A percentile compares a stretch with the other conserved stretches of the same genome.
Conservation (phyloP, 2,113 vertebrate genomes). For the Excalfactoria chinensis region DNA sequence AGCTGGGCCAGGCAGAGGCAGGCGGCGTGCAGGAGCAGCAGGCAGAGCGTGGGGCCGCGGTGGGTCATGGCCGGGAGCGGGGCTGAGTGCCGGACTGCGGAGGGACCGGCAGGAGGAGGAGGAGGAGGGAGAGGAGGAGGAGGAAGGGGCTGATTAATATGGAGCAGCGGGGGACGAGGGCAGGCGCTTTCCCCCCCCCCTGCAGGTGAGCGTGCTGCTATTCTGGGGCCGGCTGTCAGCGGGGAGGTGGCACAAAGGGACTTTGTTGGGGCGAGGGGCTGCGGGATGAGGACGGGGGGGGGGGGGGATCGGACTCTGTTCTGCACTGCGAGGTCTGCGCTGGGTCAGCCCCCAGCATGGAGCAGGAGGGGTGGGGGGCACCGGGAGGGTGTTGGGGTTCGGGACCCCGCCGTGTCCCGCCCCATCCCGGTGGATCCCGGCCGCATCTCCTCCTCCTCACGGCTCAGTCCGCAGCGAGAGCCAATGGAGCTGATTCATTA, state of each 20-base stretch:
- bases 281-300: fast-evolving
- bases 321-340: not conserved
- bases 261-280: not conserved
- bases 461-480: not conserved
- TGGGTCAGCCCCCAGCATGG: not conserved
- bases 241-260: not conserved
- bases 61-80: slow-evolving; percentile 81
- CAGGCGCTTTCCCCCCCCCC: not conserved
- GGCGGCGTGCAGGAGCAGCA: slow-evolving; percentile 82
- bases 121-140: slow-evolving; percentile 14
- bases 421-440: not conserved
- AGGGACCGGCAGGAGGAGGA: slow-evolving; percentile 18
- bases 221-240: not conserved
- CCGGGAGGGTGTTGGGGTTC: too few relatives aligned
- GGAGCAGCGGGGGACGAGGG: slow-evolving; percentile 15
- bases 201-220: not conserved
- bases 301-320: not conserved
- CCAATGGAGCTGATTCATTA: not conserved
- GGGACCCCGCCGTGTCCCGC: not conserved
- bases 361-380: too few relatives aligned
- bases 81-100: not conserved
- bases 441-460: not conserved
- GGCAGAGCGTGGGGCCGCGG: slow-evolving; percentile 72
- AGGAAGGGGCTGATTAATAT: slow-evolving; percentile 51
- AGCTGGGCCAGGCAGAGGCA: slow-evolving; percentile 91